A percentile compares a stretch with the other conserved stretches of the same genome.
Evolutionary conservation across 2,797 vertebrate species (phyloP).

Genomic region (Phaenicophaeus curvirostris): DNA sequence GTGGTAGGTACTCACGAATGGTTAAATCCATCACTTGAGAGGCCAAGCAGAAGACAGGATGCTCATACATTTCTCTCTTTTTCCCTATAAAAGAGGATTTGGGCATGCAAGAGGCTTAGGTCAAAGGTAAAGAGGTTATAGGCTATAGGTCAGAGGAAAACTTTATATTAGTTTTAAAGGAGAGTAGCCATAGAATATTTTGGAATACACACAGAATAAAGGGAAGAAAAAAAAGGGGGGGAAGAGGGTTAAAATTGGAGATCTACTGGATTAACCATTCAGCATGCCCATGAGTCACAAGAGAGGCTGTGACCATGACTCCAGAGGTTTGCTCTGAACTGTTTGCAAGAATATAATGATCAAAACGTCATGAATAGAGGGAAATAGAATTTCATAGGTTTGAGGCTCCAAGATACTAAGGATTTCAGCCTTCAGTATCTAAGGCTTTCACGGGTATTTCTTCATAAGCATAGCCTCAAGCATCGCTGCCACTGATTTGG

Average conservation of each 20-base stretch:
- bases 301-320: slow-evolving; percentile 82
- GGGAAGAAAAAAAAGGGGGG: slow-evolving; percentile 8
- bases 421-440: slow-evolving; percentile 89
- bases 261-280: slow-evolving; percentile 90
- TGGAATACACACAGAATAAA: slow-evolving; percentile 80
- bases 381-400: slow-evolving; percentile 82
- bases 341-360: slow-evolving; percentile 83
- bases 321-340: slow-evolving; percentile 78
- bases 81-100: slow-evolving; percentile 99
- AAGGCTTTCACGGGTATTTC: slow-evolving; percentile 87
- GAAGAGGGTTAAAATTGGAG: slow-evolving; percentile 73
- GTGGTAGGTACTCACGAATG: slow-evolving; percentile 99
- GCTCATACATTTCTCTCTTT: slow-evolving; percentile 99
- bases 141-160: slow-evolving; percentile 89
- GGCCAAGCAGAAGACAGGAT: slow-evolving; percentile 99
- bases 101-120: slow-evolving; percentile 98
- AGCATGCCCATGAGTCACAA: slow-evolving; percentile 85
- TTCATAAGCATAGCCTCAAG: slow-evolving; percentile 88
- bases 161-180: slow-evolving; percentile 84
- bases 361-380: slow-evolving; percentile 86
- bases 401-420: slow-evolving; percentile 92
- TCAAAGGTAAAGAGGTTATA: slow-evolving; percentile 91
- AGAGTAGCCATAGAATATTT: slow-evolving; percentile 84
- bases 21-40: slow-evolving; percentile 99
- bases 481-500: slow-evolving; percentile 57